Evolutionary conservation across 2,797 vertebrate species (phyloP).

Genomic region (Chloroceryle inda): DNA sequence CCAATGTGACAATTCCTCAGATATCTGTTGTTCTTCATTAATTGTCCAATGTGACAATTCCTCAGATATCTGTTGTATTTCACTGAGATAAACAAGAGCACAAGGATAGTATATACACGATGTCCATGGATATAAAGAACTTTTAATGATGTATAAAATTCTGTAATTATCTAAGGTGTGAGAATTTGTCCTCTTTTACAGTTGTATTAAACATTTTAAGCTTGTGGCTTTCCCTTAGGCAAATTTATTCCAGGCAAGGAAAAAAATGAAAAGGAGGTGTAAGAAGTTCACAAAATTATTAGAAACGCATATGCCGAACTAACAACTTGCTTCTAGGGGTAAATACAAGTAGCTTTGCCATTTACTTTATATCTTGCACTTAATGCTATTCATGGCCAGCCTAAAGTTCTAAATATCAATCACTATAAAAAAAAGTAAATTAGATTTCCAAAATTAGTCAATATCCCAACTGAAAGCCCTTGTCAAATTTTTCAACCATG

Average conservation of each 20-base stretch:
- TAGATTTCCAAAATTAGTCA: background rate
- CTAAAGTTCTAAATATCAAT: background rate
- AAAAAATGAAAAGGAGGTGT: background rate
- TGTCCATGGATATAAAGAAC: background rate
- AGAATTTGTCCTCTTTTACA: background rate
- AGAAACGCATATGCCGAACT: background rate
- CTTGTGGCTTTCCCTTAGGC: background rate
- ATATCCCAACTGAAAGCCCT: background rate
- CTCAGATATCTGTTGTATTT: background rate
- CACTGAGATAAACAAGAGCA: background rate
- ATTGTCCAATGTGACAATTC: background rate
- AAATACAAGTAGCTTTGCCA: background rate
- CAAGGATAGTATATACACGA: background rate
- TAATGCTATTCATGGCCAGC: background rate
- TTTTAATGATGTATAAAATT: background rate
- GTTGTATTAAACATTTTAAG: conserved; percentile 3
- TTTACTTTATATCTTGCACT: background rate
- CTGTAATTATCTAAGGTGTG: background rate
- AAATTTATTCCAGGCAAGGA: conserved; percentile 1
- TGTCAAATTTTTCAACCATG: background rate
- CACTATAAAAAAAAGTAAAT: background rate
- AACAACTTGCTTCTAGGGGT: background rate
- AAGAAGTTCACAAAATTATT: conserved; percentile 22
- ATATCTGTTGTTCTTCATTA: background rate
- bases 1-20: background rate